Base-by-base conservation (phyloP, 2,888 invertebrate genomes). In the Coenonympha glycerion region DNA sequence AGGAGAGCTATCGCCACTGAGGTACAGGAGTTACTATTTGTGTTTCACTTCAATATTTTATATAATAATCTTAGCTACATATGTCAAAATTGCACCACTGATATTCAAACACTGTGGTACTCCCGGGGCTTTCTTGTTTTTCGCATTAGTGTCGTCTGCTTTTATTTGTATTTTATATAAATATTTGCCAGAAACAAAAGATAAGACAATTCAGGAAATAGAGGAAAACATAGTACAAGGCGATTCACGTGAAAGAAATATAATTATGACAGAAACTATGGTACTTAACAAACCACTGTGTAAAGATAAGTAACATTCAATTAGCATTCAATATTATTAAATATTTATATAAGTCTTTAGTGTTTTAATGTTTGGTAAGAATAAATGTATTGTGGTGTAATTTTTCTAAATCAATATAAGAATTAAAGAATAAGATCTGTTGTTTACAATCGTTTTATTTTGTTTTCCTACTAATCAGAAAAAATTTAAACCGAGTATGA, bases 11-110 rank as follows among this genome's bases (percentile, higher is more conserved):
- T 57, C 21, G 6, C 74, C 76, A 37, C 57, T 71, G 34, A 64
- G 65, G 13, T 69, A 65, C 48, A 72, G 76, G 57, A 73, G 66
- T 51, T 60, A 62, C 68, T 1, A 58, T 73, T 37, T 53, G 68
- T 0, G 65, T 21, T 42, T 19, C 13, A 3, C 42, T 3, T 26
- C 22, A 6, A 6, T 33, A 21, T 6, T 37, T 28, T 39, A 21
- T 26, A 49, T 16, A 18, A 4, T 15, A 3, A 5, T 55, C 1
- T 28, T 53, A 16, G 57, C 46, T 13, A 28, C 48, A 8, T 6
- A 49, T 2, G 2, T 61, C 0, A 61, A 58, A 44, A 6, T 55
- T 2, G 21, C 55, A 3, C 61, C 63, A 3, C 52, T 47, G 11
- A 53, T 63, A 9, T 62, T 63, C 21, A 45, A 40, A 36, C 31